These are phyloP conservation scores for Eupithecia pulchellata DNA, from an alignment of 2,888 invertebrate genomes.

Conservation along the genomic window DNA sequence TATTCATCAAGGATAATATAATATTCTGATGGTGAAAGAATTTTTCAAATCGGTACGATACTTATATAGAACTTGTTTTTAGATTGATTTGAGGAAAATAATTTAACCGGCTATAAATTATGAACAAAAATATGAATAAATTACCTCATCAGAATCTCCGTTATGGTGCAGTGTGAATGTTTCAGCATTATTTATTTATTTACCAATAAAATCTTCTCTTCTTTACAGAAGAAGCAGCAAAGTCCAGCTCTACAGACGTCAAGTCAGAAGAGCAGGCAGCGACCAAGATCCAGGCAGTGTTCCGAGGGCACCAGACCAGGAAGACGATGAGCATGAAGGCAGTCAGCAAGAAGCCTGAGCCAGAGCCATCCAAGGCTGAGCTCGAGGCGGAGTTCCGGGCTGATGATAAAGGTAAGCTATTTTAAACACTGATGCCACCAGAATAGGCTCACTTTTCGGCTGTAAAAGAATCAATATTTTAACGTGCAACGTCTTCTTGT, in stretches of 20 bases:
- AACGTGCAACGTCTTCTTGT: background rate
- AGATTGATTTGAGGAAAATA: too few relatives aligned
- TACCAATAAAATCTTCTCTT: slow-evolving; percentile 1
- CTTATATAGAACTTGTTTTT: too few relatives aligned
- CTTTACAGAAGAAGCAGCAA: slow-evolving; percentile 58
- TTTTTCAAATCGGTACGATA: too few relatives aligned
- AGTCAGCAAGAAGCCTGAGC: slow-evolving; percentile 69
- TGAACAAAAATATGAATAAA: too few relatives aligned
- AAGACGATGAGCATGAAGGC: slow-evolving; percentile 92
- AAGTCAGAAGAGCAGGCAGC: slow-evolving; percentile 88
- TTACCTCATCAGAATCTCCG: too few relatives aligned
- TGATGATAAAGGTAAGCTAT: slow-evolving; percentile 90
- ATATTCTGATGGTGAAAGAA: too few relatives aligned
- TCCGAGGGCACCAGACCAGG: slow-evolving; percentile 92
- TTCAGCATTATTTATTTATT: too few relatives aligned
- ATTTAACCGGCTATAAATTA: too few relatives aligned
- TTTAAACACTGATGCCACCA: background rate
- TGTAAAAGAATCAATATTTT: background rate
- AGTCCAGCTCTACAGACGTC: slow-evolving; percentile 50
- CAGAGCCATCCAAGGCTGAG: slow-evolving; percentile 88
- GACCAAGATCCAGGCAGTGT: slow-evolving; percentile 95
- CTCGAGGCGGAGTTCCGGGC: slow-evolving; percentile 91
- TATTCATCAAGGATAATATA: too few relatives aligned
- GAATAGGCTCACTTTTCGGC: background rate
- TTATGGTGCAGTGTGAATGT: too few relatives aligned